Base-by-base conservation (phyloP, 2,797 vertebrate species). In the Myotis vivesi region DNA sequence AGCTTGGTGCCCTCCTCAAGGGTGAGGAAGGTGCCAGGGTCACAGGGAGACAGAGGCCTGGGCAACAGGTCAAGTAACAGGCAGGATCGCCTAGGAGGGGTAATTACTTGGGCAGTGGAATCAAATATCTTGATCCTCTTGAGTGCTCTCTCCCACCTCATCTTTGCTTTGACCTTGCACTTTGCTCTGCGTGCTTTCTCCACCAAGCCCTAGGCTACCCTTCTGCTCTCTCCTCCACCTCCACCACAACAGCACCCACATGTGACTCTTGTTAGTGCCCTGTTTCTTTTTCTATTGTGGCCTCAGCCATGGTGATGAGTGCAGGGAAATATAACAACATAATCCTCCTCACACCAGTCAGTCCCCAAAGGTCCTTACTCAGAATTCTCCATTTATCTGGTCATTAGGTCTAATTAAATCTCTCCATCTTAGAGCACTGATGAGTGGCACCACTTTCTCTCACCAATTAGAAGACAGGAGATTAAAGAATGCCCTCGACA, bases 341-440 rank as follows among this genome's bases (percentile, higher is more conserved):
- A 95, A 96, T 96, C 96, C 95, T 96, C 93, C 95, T 96, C 95
- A 90, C 89, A 96, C 96, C 81, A 38, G 49, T 75, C 81, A 84
- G 96, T 97, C 95, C 97, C 95, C 91, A 82, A 96, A 97, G 97
- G 97, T 96, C 96, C 97, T 97, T 87, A 49, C 86, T 96, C 91
- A 80, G 96, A 97, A 96, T 95, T 97, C 97, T 97, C 96, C 94
- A 97, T 97, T 98, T 97, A 97, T 97, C 97, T 97, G 97, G 97
- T 97, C 97, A 98, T 97, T 98, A 98, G 93, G 97, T 98, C 97
- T 97, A 98, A 98, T 98, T 97, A 98, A 97, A 98, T 96, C 96
- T 96, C 96, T 95, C 92, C 94, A 96, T 97, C 96, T 93, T 97
- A 94, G 91, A 96, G 97, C 66, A 38, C 95, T 88, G 93, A 97